Evolutionary conservation across 2,113 vertebrate species (phyloP).

Genomic region (Daubentonia madagascariensis): DNA sequence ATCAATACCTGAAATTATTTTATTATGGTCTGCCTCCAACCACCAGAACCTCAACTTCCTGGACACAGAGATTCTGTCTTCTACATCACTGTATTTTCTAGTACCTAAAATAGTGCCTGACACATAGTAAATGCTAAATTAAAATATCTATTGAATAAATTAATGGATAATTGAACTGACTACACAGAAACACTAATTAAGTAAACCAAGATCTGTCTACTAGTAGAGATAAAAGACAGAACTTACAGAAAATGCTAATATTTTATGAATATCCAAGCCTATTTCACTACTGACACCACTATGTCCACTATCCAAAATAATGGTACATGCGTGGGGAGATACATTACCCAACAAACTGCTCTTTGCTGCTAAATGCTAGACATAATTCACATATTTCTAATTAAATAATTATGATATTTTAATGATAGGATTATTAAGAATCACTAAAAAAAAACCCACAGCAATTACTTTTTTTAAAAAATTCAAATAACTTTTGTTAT

Average conservation of each 20-base stretch:
- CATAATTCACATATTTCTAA: not conserved
- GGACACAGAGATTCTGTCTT: not conserved
- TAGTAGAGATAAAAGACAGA: not conserved
- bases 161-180: not conserved
- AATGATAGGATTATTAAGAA: not conserved
- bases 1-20: not conserved
- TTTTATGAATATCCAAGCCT: not conserved
- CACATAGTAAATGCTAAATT: not conserved
- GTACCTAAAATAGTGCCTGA: not conserved
- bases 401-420: slow-evolving; percentile 31
- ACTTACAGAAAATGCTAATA: not conserved
- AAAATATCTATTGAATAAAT: slow-evolving; percentile 1
- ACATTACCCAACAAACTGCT: not conserved
- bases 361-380: not conserved
- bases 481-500: not conserved
- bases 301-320: not conserved
- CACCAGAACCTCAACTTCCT: not conserved
- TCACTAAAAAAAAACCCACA: not conserved
- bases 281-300: not conserved
- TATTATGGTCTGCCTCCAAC: not conserved
- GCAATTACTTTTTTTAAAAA: not conserved
- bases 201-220: not conserved
- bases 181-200: not conserved
- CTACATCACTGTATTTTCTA: not conserved
- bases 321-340: not conserved